A percentile compares a stretch with the other conserved stretches of the same genome.
These are phyloP conservation scores for Grammomys surdaster DNA, from an alignment of 2,113 vertebrate genomes.

Conservation along the genomic window DNA sequence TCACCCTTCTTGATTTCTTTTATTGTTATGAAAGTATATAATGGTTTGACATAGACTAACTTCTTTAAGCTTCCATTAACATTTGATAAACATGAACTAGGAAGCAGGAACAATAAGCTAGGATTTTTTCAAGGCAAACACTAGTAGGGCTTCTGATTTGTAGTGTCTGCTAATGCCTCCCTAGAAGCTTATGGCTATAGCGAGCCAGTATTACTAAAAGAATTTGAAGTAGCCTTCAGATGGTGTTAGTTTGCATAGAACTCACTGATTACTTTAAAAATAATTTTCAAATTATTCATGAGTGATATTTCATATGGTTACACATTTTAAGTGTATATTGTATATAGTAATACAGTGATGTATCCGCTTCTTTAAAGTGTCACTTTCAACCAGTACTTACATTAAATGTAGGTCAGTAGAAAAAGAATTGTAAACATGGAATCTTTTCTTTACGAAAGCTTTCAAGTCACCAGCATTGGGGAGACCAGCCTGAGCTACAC, in stretches of 20 bases:
- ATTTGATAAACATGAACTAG: constrained; percentile 16
- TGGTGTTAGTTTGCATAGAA: not conserved
- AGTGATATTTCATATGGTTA: constrained; percentile 26
- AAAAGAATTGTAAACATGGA: constrained; percentile 29
- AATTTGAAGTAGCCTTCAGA: not conserved
- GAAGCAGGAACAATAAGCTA: constrained; percentile 47
- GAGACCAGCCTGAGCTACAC: not conserved
- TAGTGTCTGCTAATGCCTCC: not conserved
- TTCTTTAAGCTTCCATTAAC: constrained; percentile 45
- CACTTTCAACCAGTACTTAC: constrained; percentile 47
- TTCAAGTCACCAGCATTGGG: not conserved
- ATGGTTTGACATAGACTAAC: not conserved
- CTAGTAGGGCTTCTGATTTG: constrained; percentile 20
- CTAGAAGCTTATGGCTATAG: not conserved
- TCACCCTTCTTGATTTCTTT: constrained; percentile 36
- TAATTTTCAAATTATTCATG: constrained; percentile 40
- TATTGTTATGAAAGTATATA: not conserved
- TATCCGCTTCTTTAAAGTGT: constrained; percentile 46
- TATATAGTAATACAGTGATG: constrained; percentile 56
- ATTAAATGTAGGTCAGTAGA: constrained; percentile 9
- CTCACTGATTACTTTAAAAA: not conserved
- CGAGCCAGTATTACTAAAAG: not conserved
- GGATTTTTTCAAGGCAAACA: constrained; percentile 50
- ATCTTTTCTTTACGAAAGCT: constrained; percentile 63
- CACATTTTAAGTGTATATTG: constrained; percentile 20